Evolutionary conservation across 2,797 vertebrate species (phyloP), one percentile per base, ranked within the genome.

Genomic region (Clarias platycephalus): DNA sequence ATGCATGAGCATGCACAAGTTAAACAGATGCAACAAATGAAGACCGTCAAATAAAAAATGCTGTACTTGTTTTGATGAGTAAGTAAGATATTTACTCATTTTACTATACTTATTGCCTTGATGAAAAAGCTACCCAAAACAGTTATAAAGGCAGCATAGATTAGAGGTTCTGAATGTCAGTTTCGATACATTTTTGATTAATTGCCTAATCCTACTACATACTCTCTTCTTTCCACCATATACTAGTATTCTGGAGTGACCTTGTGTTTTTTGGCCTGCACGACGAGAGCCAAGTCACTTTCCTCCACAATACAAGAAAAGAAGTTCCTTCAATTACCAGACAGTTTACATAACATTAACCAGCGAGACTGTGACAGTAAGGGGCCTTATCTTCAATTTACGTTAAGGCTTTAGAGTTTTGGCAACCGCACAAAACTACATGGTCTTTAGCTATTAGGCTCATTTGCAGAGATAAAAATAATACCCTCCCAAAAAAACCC

Each of bases 391-490:
- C 85, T 88, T 84, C 63, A 63, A 74, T 87, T 87, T 85, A 82
- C 70, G 31, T 53, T 83, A 66, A 80, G 74, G 68, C 68, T 87
- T 87, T 85, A 85, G 70, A 81, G 84, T 76, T 83, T 81, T 88
- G 87, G 83, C 87, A 88, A 40, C 76, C 66, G 49, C 28, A 78
- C 68, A 82, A 10, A n/a, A 88, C 67, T 84, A 58, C 84, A 87
- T 83, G 24, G 76, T 81, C 85, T 85, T 81, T 83, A 85, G 81
- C 28, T 85, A 83, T 86, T 84, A 86, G 84, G 80, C 81, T 84
- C 81, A 78, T 81, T 88, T 71, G 49, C 71, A 84, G 57, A 62
- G 77, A 44, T 81, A 84, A 80, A 71, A 85, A 86, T 58, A 83
- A 66, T 68, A 83, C 37, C n/a, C n/a, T n/a, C n/a, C n/a, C n/a